Conservation (phyloP, 2,888 invertebrate genomes). For the Mythimna vitellina region DNA sequence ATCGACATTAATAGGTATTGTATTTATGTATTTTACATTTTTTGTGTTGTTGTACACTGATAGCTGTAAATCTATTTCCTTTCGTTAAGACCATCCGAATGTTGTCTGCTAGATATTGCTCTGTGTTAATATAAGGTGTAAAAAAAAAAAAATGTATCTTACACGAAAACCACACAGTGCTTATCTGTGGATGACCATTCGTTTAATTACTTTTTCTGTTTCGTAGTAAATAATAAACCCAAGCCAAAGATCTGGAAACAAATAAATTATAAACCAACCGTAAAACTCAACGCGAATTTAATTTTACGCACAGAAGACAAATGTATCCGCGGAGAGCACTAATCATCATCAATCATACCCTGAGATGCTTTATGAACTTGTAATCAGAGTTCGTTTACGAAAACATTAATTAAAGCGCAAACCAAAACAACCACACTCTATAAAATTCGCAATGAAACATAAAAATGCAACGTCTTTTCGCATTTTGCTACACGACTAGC, state of each 20-base stretch:
- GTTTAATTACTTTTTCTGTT: too few species aligned
- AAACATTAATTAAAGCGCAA: conserved; percentile 22
- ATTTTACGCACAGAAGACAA: conserved; percentile 23
- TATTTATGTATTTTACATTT: too few species aligned
- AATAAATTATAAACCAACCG: not conserved
- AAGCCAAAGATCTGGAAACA: conserved; percentile 1
- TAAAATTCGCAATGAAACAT: not conserved
- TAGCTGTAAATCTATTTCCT: too few species aligned
- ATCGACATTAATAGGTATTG: too few species aligned
- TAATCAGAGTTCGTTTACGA: conserved; percentile 13
- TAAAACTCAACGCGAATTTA: conserved; percentile 20
- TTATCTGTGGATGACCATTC: too few species aligned
- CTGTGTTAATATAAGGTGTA: too few species aligned
- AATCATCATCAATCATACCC: conserved; percentile 50
- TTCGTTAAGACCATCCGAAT: too few species aligned
- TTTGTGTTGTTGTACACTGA: too few species aligned
- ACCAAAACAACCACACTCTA: not conserved
- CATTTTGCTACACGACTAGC: conserved; percentile 6
- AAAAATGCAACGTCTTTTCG: not conserved
- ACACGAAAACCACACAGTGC: too few species aligned
- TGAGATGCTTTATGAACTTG: conserved; percentile 5
- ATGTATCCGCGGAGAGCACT: conserved; percentile 19
- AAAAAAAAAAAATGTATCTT: too few species aligned
- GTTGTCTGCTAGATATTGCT: too few species aligned
- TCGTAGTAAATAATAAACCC: not conserved